phyloP scores from a whole-genome alignment of 2,888 invertebrate species.

The Xanthia togata region DNA sequence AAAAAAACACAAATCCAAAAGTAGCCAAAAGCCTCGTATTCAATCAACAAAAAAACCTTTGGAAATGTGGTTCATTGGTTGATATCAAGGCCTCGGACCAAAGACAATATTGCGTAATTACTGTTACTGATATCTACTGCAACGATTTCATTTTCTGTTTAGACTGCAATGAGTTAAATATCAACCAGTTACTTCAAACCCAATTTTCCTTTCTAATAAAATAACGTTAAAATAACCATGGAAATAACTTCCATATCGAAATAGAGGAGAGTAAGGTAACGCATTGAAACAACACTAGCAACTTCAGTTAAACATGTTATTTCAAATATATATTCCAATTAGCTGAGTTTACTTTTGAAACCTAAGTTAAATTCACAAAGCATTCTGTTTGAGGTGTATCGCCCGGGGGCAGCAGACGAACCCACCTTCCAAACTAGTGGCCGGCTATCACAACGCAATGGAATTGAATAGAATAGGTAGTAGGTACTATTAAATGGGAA shows the following conservation, averaged over 20 bases:
- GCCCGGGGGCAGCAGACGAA: constrained; percentile 76
- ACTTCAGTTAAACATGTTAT: constrained; percentile 76
- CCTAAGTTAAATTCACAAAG: constrained; percentile 86
- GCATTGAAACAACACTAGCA: constrained; percentile 62
- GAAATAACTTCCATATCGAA: constrained; percentile 13
- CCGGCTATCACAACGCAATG: constrained; percentile 71
- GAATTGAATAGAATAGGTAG: constrained; percentile 66
- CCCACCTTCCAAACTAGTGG: constrained; percentile 76
- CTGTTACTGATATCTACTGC: too few relatives aligned
- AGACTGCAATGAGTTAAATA: neutral
- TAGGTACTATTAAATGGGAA: constrained; percentile 64
- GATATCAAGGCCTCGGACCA: too few relatives aligned
- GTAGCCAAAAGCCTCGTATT: too few relatives aligned
- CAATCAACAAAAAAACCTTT: too few relatives aligned
- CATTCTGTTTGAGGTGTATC: constrained; percentile 78
- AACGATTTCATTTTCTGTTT: neutral
- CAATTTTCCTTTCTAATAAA: constrained; percentile 21
- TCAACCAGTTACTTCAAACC: neutral
- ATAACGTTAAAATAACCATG: constrained; percentile 22
- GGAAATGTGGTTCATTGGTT: too few relatives aligned
- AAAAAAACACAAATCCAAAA: too few relatives aligned
- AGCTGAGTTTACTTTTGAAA: constrained; percentile 84
- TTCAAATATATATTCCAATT: constrained; percentile 88
- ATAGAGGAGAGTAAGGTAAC: constrained; percentile 19
- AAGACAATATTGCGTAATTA: too few relatives aligned